phyloP scores from a whole-genome alignment of 2,113 vertebrate genomes.

The Lathamus discolor region DNA sequence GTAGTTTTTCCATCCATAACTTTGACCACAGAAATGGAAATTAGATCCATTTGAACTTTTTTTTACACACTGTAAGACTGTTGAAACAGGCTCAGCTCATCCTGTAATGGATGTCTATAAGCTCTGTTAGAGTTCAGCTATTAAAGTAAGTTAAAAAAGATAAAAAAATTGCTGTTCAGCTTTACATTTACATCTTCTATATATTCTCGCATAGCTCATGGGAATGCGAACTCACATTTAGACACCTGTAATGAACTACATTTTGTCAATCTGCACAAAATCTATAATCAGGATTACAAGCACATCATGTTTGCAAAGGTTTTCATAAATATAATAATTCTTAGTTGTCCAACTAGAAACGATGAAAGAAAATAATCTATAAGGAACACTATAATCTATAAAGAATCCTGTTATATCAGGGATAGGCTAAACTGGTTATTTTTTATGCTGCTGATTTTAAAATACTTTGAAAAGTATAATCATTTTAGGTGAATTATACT shows the following conservation, averaged over 20 bases:
- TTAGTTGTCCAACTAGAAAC: not conserved
- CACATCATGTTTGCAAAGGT: not conserved
- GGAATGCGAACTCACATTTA: not conserved
- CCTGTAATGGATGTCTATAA: not conserved
- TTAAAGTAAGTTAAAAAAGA: not conserved
- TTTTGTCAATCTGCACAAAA: not conserved
- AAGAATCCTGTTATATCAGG: not conserved
- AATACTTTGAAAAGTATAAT: not conserved
- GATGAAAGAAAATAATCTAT: not conserved
- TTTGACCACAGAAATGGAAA: not conserved
- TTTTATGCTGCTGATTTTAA: not conserved
- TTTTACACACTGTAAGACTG: not conserved
- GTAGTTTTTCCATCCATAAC: not conserved
- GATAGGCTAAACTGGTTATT: not conserved
- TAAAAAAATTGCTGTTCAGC: not conserved
- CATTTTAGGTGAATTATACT: not conserved
- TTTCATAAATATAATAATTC: not conserved
- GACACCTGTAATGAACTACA: not conserved
- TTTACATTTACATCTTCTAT: not conserved
- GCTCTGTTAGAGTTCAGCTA: not conserved
- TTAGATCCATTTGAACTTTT: not conserved
- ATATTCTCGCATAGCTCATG: not conserved
- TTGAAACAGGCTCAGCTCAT: not conserved
- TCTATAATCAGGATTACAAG: not conserved
- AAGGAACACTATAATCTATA: no score